phyloP scores from a whole-genome alignment of 2,113 vertebrate genomes.

The Turdus rufiventris region DNA sequence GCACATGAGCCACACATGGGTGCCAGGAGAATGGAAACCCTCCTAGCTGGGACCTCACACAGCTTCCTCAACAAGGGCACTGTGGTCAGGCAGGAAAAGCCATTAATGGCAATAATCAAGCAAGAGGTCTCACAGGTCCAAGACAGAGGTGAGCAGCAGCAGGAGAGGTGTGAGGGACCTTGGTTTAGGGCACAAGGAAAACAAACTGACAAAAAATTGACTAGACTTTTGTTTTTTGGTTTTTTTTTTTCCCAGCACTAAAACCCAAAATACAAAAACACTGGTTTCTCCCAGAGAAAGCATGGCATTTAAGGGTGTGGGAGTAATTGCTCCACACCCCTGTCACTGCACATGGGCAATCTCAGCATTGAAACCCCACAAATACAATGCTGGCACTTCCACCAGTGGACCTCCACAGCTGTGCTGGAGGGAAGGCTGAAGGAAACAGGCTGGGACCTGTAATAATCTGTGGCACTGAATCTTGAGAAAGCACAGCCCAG shows the following conservation, averaged over 20 bases:
- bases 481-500: background rate
- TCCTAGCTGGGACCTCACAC: background rate
- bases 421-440: background rate
- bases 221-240: too few relatives aligned
- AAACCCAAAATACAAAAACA: background rate
- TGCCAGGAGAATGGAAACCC: background rate
- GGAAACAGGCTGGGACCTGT: background rate
- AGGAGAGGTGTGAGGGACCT: background rate
- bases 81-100: fast-evolving
- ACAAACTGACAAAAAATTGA: background rate
- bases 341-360: background rate
- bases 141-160: background rate
- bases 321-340: background rate
- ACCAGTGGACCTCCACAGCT: background rate
- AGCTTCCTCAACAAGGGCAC: background rate
- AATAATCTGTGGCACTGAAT: background rate
- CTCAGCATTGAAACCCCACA: background rate
- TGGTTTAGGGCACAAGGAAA: background rate
- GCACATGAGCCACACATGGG: background rate
- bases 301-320: fast-evolving
- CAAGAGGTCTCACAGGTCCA: background rate
- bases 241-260: background rate
- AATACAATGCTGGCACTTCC: background rate
- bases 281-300: background rate
- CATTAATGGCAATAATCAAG: background rate